Base-by-base conservation (phyloP, 2,888 invertebrate species). In the Dolichopus griseipennis region DNA sequence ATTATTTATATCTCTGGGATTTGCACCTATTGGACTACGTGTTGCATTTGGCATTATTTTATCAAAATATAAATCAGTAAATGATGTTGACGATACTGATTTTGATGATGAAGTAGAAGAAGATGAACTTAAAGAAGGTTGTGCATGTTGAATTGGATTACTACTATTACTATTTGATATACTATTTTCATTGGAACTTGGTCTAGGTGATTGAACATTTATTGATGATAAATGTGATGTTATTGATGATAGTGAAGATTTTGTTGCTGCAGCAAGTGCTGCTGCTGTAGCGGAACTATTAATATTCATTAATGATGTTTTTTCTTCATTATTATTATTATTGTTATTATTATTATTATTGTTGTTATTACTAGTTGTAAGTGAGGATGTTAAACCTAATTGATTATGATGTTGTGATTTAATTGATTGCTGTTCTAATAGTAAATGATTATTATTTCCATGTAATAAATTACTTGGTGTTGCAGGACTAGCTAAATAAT, bases 21-120 rank as follows among this genome's bases (percentile, higher is more conserved):
- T 94, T 65, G 93, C 93, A 70, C 94, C 94, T 69, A 94, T 93
- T 63, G 94, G 94, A 81, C 92, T 88, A 72, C 93, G 85, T 52
- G 52, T 52, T 52, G 52, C 52, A 52, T 52, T 52, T 65, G 70
- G 37, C 18, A 66, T 43, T 12, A 52, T 52, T 52, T 52, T 52
- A n/a, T 52, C 52, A 52, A 73, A 78, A 74, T 80, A 79, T 73
- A 78, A 73, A 75, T 78, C 75, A 21, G 84, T 68, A 15, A 74
- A 70, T 27, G 73, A 70, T 61, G 72, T 72, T 34, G 52, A 52
- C 1, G 52, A 52, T 15, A 18, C n/a, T 18, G 52, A 52, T 52
- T 52, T 52, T 52, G 52, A 52, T 52, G 52, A 52, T 52, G 52
- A 52, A 18, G 52, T 52, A 18, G 52, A 52, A 12, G 52, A 52